Percentiles rank a stretch among this genome's conserved stretches.
These are phyloP conservation scores for Festucalex cinctus DNA, from an alignment of 2,113 vertebrate species.

Conservation along the genomic window DNA sequence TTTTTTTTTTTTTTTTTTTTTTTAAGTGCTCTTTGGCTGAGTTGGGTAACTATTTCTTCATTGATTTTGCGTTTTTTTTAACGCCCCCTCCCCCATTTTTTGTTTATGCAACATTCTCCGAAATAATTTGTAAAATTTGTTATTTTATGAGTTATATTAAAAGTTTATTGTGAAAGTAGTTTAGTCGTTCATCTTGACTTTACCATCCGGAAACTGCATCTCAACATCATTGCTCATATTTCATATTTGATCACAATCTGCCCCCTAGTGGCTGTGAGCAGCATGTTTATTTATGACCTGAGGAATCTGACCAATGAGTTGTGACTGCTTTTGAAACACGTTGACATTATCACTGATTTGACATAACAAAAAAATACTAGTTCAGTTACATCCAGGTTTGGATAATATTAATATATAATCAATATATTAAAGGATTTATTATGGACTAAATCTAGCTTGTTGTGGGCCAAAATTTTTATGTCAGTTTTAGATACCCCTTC, in stretches of 20 bases:
- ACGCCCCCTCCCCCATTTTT: too few species aligned
- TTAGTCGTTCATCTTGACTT: too few species aligned
- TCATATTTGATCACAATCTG: background rate
- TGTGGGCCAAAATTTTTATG: too few species aligned
- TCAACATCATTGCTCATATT: background rate
- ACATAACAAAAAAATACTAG: too few species aligned
- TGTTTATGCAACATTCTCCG: background rate
- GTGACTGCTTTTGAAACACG: background rate
- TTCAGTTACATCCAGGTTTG: too few species aligned
- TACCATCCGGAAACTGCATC: background rate
- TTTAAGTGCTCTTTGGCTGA: background rate
- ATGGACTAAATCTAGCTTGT: too few species aligned
- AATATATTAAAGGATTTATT: too few species aligned
- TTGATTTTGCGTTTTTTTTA: background rate
- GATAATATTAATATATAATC: too few species aligned
- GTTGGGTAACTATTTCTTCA: background rate
- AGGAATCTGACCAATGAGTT: background rate
- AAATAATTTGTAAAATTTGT: background rate
- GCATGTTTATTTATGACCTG: background rate
- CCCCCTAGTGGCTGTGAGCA: background rate
- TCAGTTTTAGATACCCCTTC: too few species aligned
- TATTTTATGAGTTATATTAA: background rate
- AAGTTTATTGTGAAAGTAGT: too few species aligned
- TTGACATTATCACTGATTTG: too few species aligned
- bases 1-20: background rate